These are phyloP conservation scores for Monopis laevigella DNA, from an alignment of 2,888 invertebrate species.

Conservation along the genomic window DNA sequence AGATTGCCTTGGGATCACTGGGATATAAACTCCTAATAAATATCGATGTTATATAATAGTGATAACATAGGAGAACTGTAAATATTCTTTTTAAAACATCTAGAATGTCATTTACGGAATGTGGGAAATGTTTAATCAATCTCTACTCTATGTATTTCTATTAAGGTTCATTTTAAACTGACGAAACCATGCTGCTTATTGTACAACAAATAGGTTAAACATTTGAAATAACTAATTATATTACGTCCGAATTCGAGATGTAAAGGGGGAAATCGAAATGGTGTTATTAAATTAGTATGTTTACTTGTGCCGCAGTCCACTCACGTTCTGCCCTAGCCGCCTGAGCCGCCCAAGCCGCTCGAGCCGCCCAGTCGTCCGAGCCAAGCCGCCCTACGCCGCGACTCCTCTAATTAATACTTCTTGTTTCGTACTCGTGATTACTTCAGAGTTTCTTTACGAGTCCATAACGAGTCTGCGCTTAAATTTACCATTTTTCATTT, in stretches of 20 bases:
- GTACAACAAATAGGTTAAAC: no score
- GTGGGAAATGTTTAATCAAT: no score
- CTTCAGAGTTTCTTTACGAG: slow-evolving; percentile 9
- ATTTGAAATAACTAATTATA: slow-evolving; percentile 7
- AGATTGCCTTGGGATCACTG: no score
- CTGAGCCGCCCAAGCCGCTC: neutral
- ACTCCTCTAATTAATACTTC: slow-evolving; percentile 20
- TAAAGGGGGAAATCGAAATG: slow-evolving; percentile 11
- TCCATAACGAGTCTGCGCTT: slow-evolving; percentile 7
- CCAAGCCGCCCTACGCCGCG: neutral
- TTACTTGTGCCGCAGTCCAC: slow-evolving; percentile 15
- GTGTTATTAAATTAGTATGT: slow-evolving; percentile 19
- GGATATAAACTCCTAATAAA: no score
- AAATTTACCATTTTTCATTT: slow-evolving; percentile 3
- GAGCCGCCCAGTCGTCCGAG: neutral
- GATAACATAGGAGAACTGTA: no score
- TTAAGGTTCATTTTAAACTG: no score
- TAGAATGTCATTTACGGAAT: no score
- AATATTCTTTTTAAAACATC: no score
- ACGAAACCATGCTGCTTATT: no score
- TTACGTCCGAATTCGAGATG: slow-evolving; percentile 3
- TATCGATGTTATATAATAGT: no score
- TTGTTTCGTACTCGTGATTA: slow-evolving; percentile 13
- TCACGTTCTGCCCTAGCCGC: slow-evolving; percentile 15
- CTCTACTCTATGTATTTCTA: no score